phyloP scores from a whole-genome alignment of 2,888 invertebrate genomes.

The Drosophila koepferae region DNA sequence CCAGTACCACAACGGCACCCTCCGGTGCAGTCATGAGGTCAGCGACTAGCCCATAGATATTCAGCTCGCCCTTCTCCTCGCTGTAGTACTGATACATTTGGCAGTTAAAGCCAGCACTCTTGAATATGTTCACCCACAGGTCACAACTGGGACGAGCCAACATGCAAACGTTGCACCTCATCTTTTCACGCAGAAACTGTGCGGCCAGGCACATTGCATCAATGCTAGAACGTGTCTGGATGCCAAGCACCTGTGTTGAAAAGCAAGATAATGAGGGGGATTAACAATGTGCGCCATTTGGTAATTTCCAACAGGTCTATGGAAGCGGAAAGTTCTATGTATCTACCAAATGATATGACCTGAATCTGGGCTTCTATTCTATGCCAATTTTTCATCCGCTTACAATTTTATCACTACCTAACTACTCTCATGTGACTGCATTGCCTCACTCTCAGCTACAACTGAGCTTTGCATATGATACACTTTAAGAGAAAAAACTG shows the following conservation, averaged over 20 bases:
- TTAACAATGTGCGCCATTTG: conserved; percentile 11
- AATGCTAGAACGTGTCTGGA: conserved; percentile 48
- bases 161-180: conserved; percentile 37
- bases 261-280: conserved; percentile 13
- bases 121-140: conserved; percentile 36
- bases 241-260: conserved; percentile 38
- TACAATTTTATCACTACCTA: background rate
- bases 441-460: background rate
- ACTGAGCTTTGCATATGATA: background rate
- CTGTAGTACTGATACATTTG: conserved; percentile 43
- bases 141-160: conserved; percentile 40
- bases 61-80: conserved; percentile 28
- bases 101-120: conserved; percentile 41
- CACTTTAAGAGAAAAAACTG: background rate
- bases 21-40: conserved; percentile 58
- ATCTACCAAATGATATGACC: background rate
- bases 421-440: background rate
- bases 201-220: conserved; percentile 51
- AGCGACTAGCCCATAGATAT: conserved; percentile 55
- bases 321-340: background rate
- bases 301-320: background rate
- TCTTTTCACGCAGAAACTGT: conserved; percentile 44
- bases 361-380: background rate
- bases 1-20: conserved; percentile 50
- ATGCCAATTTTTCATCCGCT: background rate